These are phyloP conservation scores for Xerus inauris DNA, from an alignment of 2,113 vertebrate genomes.

Conservation along the genomic window DNA sequence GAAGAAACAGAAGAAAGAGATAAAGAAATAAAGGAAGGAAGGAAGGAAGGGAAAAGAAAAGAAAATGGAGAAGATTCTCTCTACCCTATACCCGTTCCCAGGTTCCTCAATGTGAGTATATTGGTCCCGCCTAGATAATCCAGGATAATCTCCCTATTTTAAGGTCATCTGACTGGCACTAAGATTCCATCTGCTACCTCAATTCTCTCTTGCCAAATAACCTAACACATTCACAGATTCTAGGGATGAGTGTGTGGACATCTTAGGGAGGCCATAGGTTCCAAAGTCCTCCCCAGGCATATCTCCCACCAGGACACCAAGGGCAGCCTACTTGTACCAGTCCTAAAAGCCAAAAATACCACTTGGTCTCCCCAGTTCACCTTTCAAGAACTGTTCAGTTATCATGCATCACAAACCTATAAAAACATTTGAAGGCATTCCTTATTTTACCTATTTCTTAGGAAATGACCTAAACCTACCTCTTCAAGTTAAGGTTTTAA, in stretches of 20 bases:
- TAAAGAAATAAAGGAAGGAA: background rate
- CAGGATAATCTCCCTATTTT: background rate
- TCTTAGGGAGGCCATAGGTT: background rate
- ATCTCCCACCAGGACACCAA: background rate
- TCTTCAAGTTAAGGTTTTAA: background rate
- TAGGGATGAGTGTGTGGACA: background rate
- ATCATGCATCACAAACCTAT: background rate
- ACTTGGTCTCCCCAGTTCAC: background rate
- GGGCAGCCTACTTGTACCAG: background rate
- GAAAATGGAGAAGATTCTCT: background rate
- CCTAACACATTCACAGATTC: background rate
- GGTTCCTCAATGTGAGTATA: background rate
- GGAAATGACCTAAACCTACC: background rate
- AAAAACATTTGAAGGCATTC: slow-evolving; percentile 12
- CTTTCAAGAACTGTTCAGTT: background rate
- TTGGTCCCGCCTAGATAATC: background rate
- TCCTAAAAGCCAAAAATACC: background rate
- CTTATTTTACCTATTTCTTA: background rate
- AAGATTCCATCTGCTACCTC: background rate
- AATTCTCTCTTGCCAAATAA: background rate
- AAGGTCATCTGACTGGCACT: background rate
- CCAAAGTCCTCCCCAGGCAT: background rate
- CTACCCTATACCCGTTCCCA: background rate
- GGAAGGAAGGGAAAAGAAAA: background rate
- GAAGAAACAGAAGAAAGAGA: background rate